A percentile compares a stretch with the other conserved stretches of the same genome.
Evolutionary conservation across 2,888 invertebrate genomes (phyloP).

Genomic region (Himalopsyche japonica): DNA sequence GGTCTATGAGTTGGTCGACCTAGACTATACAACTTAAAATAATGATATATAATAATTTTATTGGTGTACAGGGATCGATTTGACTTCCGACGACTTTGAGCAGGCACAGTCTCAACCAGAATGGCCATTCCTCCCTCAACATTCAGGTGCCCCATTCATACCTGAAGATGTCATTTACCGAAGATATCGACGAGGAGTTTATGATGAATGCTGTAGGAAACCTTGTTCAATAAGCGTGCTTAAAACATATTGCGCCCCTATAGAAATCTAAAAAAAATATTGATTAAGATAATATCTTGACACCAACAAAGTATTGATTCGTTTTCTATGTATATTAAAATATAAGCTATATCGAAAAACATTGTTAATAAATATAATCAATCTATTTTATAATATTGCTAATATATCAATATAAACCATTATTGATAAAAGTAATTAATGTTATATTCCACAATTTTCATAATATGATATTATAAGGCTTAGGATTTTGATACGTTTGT

Average conservation of each 20-base stretch:
- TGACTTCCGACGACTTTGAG: neutral
- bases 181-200: slow-evolving; percentile 45
- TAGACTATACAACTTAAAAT: too few species aligned
- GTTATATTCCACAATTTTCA: too few species aligned
- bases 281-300: neutral
- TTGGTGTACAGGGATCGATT: neutral
- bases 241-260: slow-evolving; percentile 46
- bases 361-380: too few species aligned
- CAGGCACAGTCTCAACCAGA: neutral
- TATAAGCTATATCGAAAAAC: neutral
- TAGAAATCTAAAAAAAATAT: neutral
- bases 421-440: too few species aligned
- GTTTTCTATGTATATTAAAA: neutral
- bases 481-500: too few species aligned
- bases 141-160: neutral
- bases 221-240: slow-evolving; percentile 48
- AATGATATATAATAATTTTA: neutral
- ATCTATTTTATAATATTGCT: too few species aligned
- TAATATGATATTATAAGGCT: too few species aligned
- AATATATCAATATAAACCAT: too few species aligned
- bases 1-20: too few species aligned
- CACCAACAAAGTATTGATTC: neutral
- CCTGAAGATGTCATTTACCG: slow-evolving; percentile 9
- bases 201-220: slow-evolving; percentile 53
- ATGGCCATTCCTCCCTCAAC: slow-evolving; percentile 1